Base-by-base conservation (phyloP, 2,888 invertebrate genomes). In the Apodemia hepburni region DNA sequence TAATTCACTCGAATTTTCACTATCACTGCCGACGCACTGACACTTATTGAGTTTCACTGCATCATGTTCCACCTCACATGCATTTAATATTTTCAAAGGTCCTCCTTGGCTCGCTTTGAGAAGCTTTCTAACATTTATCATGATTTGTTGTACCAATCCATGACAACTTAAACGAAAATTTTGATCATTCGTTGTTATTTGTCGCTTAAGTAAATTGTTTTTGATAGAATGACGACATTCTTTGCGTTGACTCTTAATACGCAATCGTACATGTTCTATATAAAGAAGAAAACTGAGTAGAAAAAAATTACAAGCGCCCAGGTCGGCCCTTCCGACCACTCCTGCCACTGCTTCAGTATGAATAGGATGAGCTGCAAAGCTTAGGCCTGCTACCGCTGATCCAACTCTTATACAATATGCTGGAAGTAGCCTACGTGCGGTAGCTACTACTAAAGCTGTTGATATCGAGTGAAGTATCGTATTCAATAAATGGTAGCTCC, bases 341-440 rank as follows among this genome's bases (percentile, higher is more conserved):
- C 98, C 98, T 0, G 98, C 97, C 42, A 99, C 98, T 0, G 99
- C 98, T 86, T 99, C 99, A 4, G 98, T 97, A 90, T 99, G 99
- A 74, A 99, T 95, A 15, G 99, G 99, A 87, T 99, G 99, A 2
- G 96, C 95, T 42, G 99, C 98, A 82, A 99, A 99, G 51, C 98
- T 93, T 9, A 98, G 92, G 0, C 97, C 97, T 0, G 98, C 94
- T 38, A 96, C 93, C 61, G 94, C 92, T 60, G 95, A 93, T 45
- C 96, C 96, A 72, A 95, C 92, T 73, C 93, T 92, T 64, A 92
- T 92, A 75, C 93, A 93, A 66, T 92, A 89, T 59, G 91, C 87
- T 62, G 96, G 94, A 68, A 96, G 87, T 60, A 96, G 91, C 65
- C 94, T 93, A 64, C 95, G 92, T 2, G 97, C 96, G 59, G 97